A percentile compares a stretch with the other conserved stretches of the same genome.
Conservation (phyloP, 2,113 vertebrate genomes). For the Bettongia penicillata region DNA sequence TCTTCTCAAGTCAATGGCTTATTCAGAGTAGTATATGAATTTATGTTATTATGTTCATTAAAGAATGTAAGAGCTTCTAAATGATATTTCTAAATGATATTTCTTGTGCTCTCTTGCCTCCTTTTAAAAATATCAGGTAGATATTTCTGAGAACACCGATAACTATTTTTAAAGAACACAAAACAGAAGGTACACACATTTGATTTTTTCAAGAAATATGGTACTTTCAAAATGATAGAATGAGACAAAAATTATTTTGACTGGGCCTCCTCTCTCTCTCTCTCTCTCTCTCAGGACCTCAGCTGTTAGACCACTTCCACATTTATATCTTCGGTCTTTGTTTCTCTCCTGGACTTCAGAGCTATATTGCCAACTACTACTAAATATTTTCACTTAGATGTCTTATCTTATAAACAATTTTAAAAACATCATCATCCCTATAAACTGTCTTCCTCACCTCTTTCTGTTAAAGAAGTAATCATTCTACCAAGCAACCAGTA, state of each 20-base stretch:
- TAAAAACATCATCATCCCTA: neutral
- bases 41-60: neutral
- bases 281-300: neutral
- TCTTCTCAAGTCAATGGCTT: neutral
- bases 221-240: neutral
- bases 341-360: neutral
- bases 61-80: neutral
- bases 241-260: neutral
- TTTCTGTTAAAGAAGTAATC: neutral
- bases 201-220: neutral
- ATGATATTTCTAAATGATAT: neutral
- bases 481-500: neutral
- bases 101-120: neutral
- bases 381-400: neutral
- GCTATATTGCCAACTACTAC: neutral
- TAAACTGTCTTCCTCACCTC: neutral
- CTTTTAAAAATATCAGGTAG: neutral
- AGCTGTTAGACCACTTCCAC: neutral
- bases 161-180: neutral
- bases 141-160: neutral
- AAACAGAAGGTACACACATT: neutral
- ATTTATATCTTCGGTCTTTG: neutral
- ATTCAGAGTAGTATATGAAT: neutral
- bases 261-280: neutral
- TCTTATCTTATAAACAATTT: neutral